Evolutionary conservation across 2,797 vertebrate genomes (phyloP).

Genomic region (Tamandua tetradactyla): DNA sequence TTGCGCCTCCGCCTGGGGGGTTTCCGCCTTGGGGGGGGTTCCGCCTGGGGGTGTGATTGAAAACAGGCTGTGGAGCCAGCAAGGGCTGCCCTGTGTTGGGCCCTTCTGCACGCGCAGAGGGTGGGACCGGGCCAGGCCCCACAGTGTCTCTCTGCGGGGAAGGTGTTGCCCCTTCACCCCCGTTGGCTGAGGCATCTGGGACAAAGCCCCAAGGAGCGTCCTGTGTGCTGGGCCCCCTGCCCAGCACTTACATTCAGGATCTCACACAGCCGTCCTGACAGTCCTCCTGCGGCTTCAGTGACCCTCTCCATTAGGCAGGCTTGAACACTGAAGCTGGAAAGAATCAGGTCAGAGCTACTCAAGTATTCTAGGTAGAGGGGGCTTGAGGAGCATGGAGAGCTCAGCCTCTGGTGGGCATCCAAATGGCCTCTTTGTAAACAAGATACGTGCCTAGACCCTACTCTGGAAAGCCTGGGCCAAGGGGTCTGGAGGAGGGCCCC

Average conservation of each 20-base stretch:
- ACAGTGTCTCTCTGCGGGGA: not conserved
- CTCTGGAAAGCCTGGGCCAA: not conserved
- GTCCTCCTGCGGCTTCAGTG: not conserved
- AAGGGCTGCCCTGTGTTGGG: not conserved
- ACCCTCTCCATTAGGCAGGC: not conserved
- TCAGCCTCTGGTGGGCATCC: not conserved
- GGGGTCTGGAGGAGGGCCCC: not conserved
- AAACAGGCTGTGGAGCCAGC: conserved; percentile 49
- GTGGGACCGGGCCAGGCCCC: not conserved
- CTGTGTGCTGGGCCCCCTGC: not conserved
- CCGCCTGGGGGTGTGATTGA: conserved; percentile 66
- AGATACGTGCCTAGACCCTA: not conserved
- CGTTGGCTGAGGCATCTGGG: not conserved
- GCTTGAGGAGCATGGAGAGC: not conserved
- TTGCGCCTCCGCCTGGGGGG: conserved; percentile 34
- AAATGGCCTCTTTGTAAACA: not conserved
- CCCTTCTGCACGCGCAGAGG: not conserved
- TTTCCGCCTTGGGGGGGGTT: conserved; percentile 67
- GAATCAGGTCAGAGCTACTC: not conserved
- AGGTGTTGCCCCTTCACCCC: not conserved
- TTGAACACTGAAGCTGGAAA: not conserved
- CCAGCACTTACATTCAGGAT: not conserved
- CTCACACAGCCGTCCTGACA: not conserved
- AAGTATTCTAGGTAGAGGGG: not conserved
- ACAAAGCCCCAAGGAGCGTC: not conserved